These are phyloP conservation scores for Ceratotherium simum DNA, from an alignment of 2,113 vertebrate species.

Conservation along the genomic window DNA sequence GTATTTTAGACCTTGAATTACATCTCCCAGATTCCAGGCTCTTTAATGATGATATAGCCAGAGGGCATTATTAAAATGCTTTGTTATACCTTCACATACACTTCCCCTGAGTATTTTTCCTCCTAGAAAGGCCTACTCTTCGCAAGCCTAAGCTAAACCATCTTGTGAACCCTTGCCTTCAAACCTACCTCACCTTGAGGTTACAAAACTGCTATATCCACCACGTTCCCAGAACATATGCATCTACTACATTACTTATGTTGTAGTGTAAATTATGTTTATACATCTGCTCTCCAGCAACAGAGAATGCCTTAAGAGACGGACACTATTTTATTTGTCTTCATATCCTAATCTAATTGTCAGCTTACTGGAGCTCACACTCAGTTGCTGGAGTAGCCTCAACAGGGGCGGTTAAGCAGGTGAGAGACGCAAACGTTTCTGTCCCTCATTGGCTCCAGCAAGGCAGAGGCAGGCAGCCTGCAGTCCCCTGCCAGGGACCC, in stretches of 20 bases:
- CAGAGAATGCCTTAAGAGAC: neutral
- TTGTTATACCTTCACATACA: neutral
- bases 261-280: neutral
- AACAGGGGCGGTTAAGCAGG: neutral
- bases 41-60: neutral
- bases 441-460: neutral
- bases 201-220: neutral
- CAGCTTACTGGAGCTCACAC: neutral
- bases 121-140: neutral
- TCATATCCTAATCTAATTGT: neutral
- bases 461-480: neutral
- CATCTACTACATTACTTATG: neutral
- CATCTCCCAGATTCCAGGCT: neutral
- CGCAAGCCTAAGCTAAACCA: neutral
- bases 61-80: neutral
- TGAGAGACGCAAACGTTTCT: neutral
- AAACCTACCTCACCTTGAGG: neutral
- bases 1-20: neutral
- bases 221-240: neutral
- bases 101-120: neutral
- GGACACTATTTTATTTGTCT: neutral
- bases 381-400: neutral
- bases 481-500: rapidly evolving
- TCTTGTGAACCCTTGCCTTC: neutral
- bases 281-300: neutral